Evolutionary conservation across 1,140 invertebrate genomes (phyloP).

Genomic region (Temnothorax curvispinosus): DNA sequence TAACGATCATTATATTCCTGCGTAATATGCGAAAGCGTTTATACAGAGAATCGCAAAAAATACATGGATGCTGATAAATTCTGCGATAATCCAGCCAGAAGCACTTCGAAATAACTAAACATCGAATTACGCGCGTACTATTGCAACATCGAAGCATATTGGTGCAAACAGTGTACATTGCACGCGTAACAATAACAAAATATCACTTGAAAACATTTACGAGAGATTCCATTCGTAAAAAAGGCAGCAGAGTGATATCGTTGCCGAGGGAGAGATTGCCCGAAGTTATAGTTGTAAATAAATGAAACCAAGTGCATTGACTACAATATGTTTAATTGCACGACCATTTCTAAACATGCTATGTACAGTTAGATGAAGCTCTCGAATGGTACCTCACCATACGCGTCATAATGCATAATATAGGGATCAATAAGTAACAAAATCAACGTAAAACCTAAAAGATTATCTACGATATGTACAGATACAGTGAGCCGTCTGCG

Average conservation of each 20-base stretch:
- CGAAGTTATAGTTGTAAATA: slow-evolving; percentile 75
- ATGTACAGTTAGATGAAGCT: slow-evolving; percentile 73
- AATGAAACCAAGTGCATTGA: slow-evolving; percentile 79
- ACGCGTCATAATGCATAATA: slow-evolving; percentile 61
- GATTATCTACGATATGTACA: slow-evolving; percentile 52
- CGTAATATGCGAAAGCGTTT: background rate
- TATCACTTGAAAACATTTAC: background rate
- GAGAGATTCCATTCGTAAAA: slow-evolving; percentile 18
- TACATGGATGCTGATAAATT: background rate
- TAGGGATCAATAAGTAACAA: slow-evolving; percentile 51
- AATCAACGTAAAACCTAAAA: slow-evolving; percentile 30
- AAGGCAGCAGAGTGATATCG: background rate
- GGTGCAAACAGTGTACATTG: background rate
- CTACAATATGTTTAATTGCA: slow-evolving; percentile 80
- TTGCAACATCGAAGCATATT: slow-evolving; percentile 12
- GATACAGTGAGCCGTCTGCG: slow-evolving; percentile 42
- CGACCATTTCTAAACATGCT: slow-evolving; percentile 76
- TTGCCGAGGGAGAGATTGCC: slow-evolving; percentile 25
- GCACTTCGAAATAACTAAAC: slow-evolving; percentile 30
- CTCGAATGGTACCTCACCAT: slow-evolving; percentile 51
- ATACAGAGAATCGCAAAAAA: background rate
- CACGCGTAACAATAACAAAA: slow-evolving; percentile 1
- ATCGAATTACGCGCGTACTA: background rate
- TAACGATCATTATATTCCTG: background rate
- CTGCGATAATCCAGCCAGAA: slow-evolving; percentile 26